phyloP scores from a whole-genome alignment of 2,113 vertebrate genomes.

The Acinonyx jubatus region DNA sequence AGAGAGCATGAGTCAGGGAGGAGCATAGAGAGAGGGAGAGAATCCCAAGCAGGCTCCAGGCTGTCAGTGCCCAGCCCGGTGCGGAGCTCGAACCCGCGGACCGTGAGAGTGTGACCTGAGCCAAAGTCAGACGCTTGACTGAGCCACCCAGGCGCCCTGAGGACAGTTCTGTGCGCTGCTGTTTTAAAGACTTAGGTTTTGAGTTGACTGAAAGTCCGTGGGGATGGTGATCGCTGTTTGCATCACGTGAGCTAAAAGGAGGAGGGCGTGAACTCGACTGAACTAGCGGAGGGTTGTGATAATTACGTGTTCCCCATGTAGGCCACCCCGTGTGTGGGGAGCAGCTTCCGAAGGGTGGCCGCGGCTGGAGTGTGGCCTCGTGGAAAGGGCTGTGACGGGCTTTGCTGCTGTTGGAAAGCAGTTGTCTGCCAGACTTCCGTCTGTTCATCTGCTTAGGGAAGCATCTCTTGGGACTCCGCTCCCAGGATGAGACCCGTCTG shows the following conservation, averaged over 20 bases:
- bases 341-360: background rate
- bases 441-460: background rate
- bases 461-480: too few species aligned
- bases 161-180: fast-evolving
- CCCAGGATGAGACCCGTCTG: fast-evolving
- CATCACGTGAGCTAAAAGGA: background rate
- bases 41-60: too few species aligned
- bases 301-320: fast-evolving
- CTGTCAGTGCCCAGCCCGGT: too few species aligned
- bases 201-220: background rate
- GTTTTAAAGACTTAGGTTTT: background rate
- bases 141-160: too few species aligned
- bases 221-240: background rate
- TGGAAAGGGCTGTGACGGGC: background rate
- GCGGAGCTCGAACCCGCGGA: too few species aligned
- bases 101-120: too few species aligned
- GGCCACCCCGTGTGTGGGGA: background rate
- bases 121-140: too few species aligned
- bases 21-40: too few species aligned
- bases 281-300: background rate
- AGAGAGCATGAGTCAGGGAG: too few species aligned
- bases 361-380: background rate
- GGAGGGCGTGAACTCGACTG: background rate
- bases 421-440: background rate
- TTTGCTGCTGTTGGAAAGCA: background rate